Conservation (phyloP, 53 echinoderm and acorn worm species). For the Arbacia lixula region DNA sequence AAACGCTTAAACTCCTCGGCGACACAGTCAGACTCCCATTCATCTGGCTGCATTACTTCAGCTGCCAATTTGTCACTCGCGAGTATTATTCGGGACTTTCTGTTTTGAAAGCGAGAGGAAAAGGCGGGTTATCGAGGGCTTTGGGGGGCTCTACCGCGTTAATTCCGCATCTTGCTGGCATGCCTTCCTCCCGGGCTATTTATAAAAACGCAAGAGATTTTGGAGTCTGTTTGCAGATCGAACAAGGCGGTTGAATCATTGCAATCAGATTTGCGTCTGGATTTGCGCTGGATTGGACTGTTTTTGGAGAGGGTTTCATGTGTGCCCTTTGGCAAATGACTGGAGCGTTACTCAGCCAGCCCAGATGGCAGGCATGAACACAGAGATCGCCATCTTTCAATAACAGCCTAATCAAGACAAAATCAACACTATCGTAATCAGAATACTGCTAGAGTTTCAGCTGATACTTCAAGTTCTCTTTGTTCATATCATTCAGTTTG, state of each 20-base stretch:
- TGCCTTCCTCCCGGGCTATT: constrained; percentile 1
- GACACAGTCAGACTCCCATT: neutral
- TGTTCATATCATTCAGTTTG: no score
- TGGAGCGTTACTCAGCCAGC: no score
- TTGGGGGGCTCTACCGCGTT: neutral
- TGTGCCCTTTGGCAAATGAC: no score
- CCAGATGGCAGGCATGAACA: no score
- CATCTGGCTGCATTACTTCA: constrained; percentile 31
- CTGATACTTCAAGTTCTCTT: no score
- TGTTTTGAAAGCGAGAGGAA: neutral
- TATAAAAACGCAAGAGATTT: constrained; percentile 29
- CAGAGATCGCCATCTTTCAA: no score
- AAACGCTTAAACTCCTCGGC: neutral
- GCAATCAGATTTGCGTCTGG: neutral
- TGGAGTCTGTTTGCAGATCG: neutral
- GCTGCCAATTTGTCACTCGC: constrained; percentile 47
- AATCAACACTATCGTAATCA: no score
- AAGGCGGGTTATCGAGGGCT: constrained; percentile 39
- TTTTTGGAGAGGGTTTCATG: constrained; percentile 17
- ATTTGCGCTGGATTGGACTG: constrained; percentile 10
- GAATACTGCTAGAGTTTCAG: no score
- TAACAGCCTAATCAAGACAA: no score
- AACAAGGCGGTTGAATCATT: constrained; percentile 33
- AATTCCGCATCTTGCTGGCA: neutral
- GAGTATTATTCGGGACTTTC: constrained; percentile 33